Base-by-base conservation (phyloP, 2,113 vertebrate species). In the Emberiza fucata region DNA sequence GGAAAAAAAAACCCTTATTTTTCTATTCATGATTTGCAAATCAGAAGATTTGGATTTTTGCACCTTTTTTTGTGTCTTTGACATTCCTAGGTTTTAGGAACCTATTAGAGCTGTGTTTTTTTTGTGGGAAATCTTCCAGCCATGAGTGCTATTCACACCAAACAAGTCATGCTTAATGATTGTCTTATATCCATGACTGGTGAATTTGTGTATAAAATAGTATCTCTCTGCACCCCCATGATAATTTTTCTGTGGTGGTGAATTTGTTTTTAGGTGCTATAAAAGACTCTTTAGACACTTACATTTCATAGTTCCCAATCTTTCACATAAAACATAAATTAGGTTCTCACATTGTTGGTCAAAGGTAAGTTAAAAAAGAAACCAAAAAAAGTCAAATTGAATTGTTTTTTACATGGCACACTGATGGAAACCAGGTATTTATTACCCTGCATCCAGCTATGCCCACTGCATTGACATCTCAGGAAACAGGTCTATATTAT, bases 121-220 rank as follows among this genome's bases (percentile, higher is more conserved):
- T 61, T 64, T 65, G 45, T 72, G 24, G 51, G 48, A 90, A 82
- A 72, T 2, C 15, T 82, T 84, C 39, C 35, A 68, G 33, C 0
- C 2, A 40, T 17, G n/a, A 68, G 3, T 23, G 10, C 6, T 35
- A 7, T 45, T 72, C 31, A 45, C 2, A 8, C 3, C 0, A 3
- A 85, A 13, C 7, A 48, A 48, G 48, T 89, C 20, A 69, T 61
- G 27, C 7, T 61, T 90, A 57, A 40, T 50, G 42, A 70, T 51
- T 82, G 66, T 80, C 50, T 82, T 50, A 45, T 80, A 65, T 45
- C 45, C 37, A 63, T 80, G 51, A 59, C 50, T 42, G 29, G 28
- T 25, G 23, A 76, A 12, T 60, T 91, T 0, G 3, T 45, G 37
- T 65, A 54, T 53, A 76, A 88, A 81, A 76, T 28, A 85, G 40